phyloP scores from a whole-genome alignment of 1,140 invertebrate species.

The Mamestra configurata region DNA sequence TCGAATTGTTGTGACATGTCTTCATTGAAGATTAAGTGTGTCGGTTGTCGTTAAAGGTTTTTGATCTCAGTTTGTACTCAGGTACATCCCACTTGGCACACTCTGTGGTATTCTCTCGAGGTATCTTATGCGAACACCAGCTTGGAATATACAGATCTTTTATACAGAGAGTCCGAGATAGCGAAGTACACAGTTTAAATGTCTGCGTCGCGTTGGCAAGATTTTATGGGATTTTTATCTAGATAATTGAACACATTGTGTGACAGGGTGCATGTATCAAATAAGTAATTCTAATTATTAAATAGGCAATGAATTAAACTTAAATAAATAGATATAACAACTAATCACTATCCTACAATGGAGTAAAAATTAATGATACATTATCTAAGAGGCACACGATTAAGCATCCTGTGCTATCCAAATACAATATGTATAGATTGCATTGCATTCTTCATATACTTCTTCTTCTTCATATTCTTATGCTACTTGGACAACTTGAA shows the following conservation, averaged over 20 bases:
- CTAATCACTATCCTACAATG: slow-evolving; percentile 9
- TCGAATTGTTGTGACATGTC: slow-evolving; percentile 79
- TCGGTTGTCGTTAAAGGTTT: slow-evolving; percentile 65
- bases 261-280: slow-evolving; percentile 86
- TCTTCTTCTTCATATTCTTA: no score
- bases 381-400: neutral
- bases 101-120: slow-evolving; percentile 77
- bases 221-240: slow-evolving; percentile 44
- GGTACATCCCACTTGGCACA: slow-evolving; percentile 86
- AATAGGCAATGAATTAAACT: slow-evolving; percentile 42
- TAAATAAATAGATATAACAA: slow-evolving; percentile 48
- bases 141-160: slow-evolving; percentile 47
- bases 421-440: no score
- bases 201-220: slow-evolving; percentile 48
- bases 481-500: neutral
- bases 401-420: neutral
- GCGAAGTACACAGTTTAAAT: slow-evolving; percentile 32
- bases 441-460: no score
- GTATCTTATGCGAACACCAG: slow-evolving; percentile 60
- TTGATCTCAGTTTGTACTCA: slow-evolving; percentile 72
- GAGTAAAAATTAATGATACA: slow-evolving; percentile 34
- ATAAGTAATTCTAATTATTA: slow-evolving; percentile 50
- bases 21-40: slow-evolving; percentile 65
- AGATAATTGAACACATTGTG: slow-evolving; percentile 74
- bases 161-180: slow-evolving; percentile 34